Percentiles rank a stretch among this genome's conserved stretches.
phyloP scores from a whole-genome alignment of 2,113 vertebrate species.

The Accipiter cooperii region DNA sequence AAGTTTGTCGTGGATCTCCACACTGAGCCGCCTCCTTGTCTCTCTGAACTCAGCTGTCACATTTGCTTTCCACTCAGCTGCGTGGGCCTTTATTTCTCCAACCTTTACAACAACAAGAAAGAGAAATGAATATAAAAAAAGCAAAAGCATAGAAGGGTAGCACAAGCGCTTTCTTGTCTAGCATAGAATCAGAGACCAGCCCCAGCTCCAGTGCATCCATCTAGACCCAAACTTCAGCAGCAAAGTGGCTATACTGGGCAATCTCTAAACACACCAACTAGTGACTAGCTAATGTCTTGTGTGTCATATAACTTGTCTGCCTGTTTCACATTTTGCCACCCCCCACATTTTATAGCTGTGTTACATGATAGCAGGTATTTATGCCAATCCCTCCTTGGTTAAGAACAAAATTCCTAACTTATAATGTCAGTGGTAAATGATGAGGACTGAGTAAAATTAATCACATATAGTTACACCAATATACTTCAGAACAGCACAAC shows the following conservation, averaged over 20 bases:
- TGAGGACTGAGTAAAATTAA: not conserved
- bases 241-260: not conserved
- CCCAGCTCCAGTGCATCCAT: not conserved
- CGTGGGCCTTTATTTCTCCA: constrained; percentile 93
- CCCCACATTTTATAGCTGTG: not conserved
- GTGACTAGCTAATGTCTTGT: not conserved
- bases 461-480: not conserved
- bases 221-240: not conserved
- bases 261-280: not conserved
- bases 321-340: not conserved
- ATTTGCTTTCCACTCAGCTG: constrained; percentile 96
- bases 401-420: not conserved
- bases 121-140: not conserved
- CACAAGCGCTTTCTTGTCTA: not conserved
- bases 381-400: not conserved
- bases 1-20: constrained; percentile 95
- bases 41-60: constrained; percentile 94
- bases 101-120: constrained; percentile 72
- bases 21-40: constrained; percentile 88
- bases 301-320: not conserved
- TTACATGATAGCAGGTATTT: not conserved
- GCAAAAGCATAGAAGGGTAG: not conserved
- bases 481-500: not conserved
- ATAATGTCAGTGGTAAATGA: not conserved
- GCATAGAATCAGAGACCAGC: not conserved